Evolutionary conservation across 2,113 vertebrate species (phyloP).

Genomic region (Ctenomys sociabilis): DNA sequence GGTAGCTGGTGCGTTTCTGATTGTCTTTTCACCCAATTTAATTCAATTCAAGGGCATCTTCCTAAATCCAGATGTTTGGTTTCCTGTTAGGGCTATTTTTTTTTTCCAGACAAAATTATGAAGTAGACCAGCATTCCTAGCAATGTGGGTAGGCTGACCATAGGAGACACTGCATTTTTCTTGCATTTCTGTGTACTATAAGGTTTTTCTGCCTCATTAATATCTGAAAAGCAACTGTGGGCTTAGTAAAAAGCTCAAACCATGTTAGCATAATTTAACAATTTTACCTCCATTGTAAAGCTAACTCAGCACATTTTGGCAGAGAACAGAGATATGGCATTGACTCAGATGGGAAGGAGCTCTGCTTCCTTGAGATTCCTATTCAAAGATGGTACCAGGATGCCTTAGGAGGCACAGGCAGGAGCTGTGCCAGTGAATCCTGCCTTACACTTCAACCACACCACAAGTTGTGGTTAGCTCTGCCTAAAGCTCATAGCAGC

Average conservation of each 20-base stretch:
- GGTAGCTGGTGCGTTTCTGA: background rate
- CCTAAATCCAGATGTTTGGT: background rate
- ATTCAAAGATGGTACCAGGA: background rate
- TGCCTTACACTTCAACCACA: background rate
- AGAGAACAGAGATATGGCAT: slow-evolving; percentile 9
- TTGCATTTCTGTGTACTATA: background rate
- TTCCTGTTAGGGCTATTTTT: background rate
- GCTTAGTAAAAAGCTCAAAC: slow-evolving; percentile 52
- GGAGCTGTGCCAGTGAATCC: background rate
- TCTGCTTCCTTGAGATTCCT: background rate
- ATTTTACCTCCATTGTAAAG: slow-evolving; percentile 43
- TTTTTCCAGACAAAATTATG: background rate
- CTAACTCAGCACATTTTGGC: slow-evolving; percentile 2
- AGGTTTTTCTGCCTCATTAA: background rate
- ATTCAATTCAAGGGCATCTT: background rate
- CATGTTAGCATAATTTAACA: slow-evolving; percentile 2
- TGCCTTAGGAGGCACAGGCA: background rate
- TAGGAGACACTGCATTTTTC: background rate
- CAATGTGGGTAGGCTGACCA: background rate
- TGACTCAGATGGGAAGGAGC: background rate
- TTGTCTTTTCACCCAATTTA: background rate
- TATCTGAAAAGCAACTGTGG: slow-evolving; percentile 3
- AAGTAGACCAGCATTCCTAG: background rate
- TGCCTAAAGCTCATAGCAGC: slow-evolving; percentile 1
- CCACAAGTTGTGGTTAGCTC: background rate